Evolutionary conservation across 1,140 invertebrate genomes (phyloP).

Genomic region (Copidosoma floridanum): DNA sequence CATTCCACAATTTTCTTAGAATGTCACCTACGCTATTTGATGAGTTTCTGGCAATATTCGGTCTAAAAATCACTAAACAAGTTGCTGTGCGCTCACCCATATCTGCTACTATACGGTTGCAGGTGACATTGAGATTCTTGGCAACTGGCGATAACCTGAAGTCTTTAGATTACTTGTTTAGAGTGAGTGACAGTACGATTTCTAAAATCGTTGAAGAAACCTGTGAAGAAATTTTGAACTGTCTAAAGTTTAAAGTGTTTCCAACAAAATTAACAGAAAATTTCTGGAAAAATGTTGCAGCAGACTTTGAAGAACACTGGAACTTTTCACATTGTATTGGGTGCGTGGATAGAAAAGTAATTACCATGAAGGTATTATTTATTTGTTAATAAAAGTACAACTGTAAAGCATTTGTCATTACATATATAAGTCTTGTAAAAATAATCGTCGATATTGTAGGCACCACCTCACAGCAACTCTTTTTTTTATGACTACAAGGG

Average conservation of each 20-base stretch:
- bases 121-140: background rate
- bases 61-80: slow-evolving; percentile 11
- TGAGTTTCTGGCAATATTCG: slow-evolving; percentile 12
- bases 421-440: background rate
- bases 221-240: background rate
- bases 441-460: background rate
- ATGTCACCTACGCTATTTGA: slow-evolving; percentile 14
- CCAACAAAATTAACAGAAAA: background rate
- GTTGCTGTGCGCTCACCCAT: slow-evolving; percentile 8
- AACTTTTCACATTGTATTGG: slow-evolving; percentile 1
- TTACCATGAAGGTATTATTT: background rate
- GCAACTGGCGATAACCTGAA: background rate
- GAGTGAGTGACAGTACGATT: background rate
- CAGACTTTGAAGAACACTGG: background rate
- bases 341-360: background rate
- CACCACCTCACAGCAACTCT: background rate
- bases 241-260: background rate
- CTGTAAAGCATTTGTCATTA: background rate
- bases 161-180: background rate
- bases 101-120: background rate
- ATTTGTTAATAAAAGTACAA: background rate
- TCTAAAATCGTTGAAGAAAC: background rate
- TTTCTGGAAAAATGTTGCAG: background rate
- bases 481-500: slow-evolving; percentile 1
- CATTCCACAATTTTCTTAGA: slow-evolving; percentile 15